phyloP scores from a whole-genome alignment of 2,888 invertebrate species.

The Pseudeuparius sepicola region DNA sequence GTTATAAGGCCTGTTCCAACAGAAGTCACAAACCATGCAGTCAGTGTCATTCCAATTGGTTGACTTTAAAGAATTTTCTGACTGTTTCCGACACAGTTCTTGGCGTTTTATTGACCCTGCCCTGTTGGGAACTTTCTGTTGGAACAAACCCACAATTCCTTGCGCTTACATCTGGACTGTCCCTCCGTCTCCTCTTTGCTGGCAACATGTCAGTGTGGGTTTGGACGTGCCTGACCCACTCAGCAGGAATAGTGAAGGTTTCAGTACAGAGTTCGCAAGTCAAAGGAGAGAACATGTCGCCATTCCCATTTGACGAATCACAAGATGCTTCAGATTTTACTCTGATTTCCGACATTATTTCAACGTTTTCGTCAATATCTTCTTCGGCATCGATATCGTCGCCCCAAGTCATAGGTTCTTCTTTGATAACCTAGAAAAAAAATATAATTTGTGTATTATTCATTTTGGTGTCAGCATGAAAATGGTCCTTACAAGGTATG shows the following conservation, averaged over 20 bases:
- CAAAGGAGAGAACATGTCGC: conserved; percentile 61
- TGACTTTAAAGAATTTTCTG: no score
- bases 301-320: conserved; percentile 21
- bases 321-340: conserved; percentile 51
- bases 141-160: neutral
- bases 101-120: no score
- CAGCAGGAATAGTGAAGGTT: conserved; percentile 70
- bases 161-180: conserved; percentile 34
- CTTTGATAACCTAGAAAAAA: conserved; percentile 43
- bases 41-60: no score
- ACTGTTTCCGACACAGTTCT: no score
- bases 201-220: conserved; percentile 57
- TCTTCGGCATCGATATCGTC: conserved; percentile 55
- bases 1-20: no score
- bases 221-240: conserved; percentile 77
- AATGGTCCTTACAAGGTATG: no score
- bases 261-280: conserved; percentile 77
- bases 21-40: no score
- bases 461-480: no score
- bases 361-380: conserved; percentile 51
- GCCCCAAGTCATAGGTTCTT: conserved; percentile 68
- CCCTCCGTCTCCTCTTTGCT: conserved; percentile 49
- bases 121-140: no score
- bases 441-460: no score
- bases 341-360: conserved; percentile 57